Base-by-base conservation (phyloP, 2,113 vertebrate genomes). In the Neopipo cinnamomea region DNA sequence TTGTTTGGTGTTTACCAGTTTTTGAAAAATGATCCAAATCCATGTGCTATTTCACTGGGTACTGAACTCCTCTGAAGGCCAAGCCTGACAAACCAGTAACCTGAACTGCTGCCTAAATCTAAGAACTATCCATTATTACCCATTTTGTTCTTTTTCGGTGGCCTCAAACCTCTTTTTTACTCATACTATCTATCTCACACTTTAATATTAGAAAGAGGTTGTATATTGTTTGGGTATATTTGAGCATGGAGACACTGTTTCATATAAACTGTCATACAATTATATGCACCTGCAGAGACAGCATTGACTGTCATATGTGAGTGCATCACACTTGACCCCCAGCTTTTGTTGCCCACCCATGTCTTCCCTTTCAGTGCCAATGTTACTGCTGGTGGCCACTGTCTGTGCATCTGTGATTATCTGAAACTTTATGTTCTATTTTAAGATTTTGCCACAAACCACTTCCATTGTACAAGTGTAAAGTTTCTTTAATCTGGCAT, bases 311-410 rank as follows among this genome's bases (percentile, higher is more conserved):
- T 27, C 18, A 27, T 35, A 30, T 25, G 13, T 0, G 2, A 84
- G 33, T 33, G 11, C 11, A 55, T 33, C n/a, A 37, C 4, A 8
- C 20, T 80, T 0, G 0, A 4, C 31, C 8, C 4, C 42, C 59
- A 81, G 17, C 10, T 81, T 65, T 73, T 50, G 3, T 58, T 75
- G 23, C 33, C 6, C 12, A 27, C 8, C 23, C 3, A 8, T 44
- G 25, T 33, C 33, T 85, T 63, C 25, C 6, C 25, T 61, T 92
- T 55, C 73, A 65, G 14, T 46, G 35, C 20, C 21, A 46, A 0
- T 24, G 5, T 42, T 72, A 25, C 25, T 89, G 35, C 25, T 46
- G 24, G 33, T 76, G 23, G 17, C 25, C 30, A 20, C 56, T 74
- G 22, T 18, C 47, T 14, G 2, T 23, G 46, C 6, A 12, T 44